Evolutionary conservation across 2,113 vertebrate species (phyloP).

Genomic region (Hydrolagus affinis): DNA sequence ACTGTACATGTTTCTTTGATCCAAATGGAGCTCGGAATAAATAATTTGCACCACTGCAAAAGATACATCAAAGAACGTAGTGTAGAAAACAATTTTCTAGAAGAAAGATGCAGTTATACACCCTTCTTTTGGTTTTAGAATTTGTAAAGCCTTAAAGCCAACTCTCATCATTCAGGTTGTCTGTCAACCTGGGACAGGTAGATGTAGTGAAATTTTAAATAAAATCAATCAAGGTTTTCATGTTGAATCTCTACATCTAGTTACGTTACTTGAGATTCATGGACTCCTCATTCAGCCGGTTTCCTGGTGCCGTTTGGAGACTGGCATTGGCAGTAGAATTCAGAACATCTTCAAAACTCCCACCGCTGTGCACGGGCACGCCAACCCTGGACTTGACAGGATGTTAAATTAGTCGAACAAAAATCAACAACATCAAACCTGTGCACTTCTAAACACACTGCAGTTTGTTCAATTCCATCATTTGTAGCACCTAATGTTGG

Average conservation of each 20-base stretch:
- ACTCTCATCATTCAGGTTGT: background rate
- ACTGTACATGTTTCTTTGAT: background rate
- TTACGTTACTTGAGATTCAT: background rate
- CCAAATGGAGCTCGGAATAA: background rate
- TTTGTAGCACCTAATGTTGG: too few species aligned
- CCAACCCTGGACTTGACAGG: conserved; percentile 78
- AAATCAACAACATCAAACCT: background rate
- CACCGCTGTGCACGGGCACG: conserved; percentile 52
- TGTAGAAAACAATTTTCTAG: background rate
- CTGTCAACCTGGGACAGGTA: too few species aligned
- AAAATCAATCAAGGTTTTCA: conserved; percentile 7
- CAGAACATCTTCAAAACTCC: conserved; percentile 92
- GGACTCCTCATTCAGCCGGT: conserved; percentile 45
- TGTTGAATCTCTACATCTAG: background rate
- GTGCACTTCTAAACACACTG: background rate
- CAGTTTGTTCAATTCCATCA: background rate
- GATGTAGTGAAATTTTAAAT: background rate
- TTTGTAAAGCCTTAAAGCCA: background rate
- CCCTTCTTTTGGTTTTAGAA: background rate
- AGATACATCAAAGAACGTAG: background rate
- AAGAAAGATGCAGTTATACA: background rate
- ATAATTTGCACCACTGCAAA: background rate
- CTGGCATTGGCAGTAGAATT: conserved; percentile 84
- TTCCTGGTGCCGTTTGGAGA: conserved; percentile 60
- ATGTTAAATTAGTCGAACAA: background rate